phyloP scores from a whole-genome alignment of 2,888 invertebrate genomes.

The Auanema freiburgensis region DNA sequence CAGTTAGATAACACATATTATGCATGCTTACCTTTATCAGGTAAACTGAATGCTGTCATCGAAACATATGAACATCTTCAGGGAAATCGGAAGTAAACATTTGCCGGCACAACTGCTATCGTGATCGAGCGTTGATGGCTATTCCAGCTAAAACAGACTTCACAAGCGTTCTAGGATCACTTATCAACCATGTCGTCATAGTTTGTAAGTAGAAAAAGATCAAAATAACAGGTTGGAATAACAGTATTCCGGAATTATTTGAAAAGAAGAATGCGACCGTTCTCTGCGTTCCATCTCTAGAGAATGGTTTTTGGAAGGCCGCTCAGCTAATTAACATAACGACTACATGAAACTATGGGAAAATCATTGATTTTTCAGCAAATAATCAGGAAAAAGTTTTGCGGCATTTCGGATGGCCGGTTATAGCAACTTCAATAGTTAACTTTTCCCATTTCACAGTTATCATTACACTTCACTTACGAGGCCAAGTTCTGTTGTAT shows the following conservation, averaged over 20 bases:
- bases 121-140: background rate
- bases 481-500: slow-evolving; percentile 25
- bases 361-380: slow-evolving; percentile 5
- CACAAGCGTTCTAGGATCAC: slow-evolving; percentile 14
- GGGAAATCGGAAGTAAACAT: background rate
- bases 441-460: slow-evolving; percentile 9
- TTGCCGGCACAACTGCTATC: slow-evolving; percentile 1
- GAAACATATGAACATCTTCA: background rate
- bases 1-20: slow-evolving; percentile 23
- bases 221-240: background rate
- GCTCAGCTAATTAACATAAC: background rate
- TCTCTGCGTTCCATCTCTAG: background rate
- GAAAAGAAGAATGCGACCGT: too few relatives aligned
- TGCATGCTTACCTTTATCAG: slow-evolving; percentile 14
- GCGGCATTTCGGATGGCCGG: slow-evolving; percentile 12
- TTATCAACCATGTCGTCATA: slow-evolving; percentile 13
- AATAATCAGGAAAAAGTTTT: slow-evolving; percentile 8
- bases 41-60: background rate
- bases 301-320: background rate
- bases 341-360: slow-evolving; percentile 3
- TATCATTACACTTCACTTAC: slow-evolving; percentile 25
- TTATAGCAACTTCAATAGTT: slow-evolving; percentile 4
- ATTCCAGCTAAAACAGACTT: slow-evolving; percentile 3
- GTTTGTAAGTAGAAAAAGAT: background rate
- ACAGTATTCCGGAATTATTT: too few relatives aligned